A percentile compares a stretch with the other conserved stretches of the same genome.
phyloP scores from a whole-genome alignment of 1,140 invertebrate species.

The Drosophila sp. region DNA sequence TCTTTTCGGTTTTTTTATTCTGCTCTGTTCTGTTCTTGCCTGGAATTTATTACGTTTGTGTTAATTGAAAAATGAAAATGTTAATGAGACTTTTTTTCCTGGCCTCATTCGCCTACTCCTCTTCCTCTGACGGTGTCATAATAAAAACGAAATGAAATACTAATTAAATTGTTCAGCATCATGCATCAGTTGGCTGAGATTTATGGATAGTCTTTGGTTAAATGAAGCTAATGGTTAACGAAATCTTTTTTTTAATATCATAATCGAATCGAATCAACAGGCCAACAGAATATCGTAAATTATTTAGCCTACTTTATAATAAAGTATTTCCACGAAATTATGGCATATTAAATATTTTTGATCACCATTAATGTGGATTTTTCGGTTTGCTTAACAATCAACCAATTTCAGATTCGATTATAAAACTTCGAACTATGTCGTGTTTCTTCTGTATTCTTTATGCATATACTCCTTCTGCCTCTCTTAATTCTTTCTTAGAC shows the following conservation, averaged over 20 bases:
- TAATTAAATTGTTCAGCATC: slow-evolving; percentile 68
- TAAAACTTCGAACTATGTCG: too few relatives aligned
- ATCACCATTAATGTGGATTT: too few relatives aligned
- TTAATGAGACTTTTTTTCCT: slow-evolving; percentile 68
- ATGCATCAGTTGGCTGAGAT: slow-evolving; percentile 41
- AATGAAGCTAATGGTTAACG: neutral
- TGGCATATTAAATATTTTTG: too few relatives aligned
- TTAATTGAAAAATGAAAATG: slow-evolving; percentile 82
- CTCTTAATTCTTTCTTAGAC: too few relatives aligned
- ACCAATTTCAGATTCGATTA: too few relatives aligned
- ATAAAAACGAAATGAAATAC: slow-evolving; percentile 77
- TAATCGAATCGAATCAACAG: neutral
- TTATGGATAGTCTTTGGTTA: slow-evolving; percentile 54
- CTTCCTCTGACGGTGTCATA: slow-evolving; percentile 43
- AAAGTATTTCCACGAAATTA: too few relatives aligned
- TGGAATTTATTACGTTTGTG: slow-evolving; percentile 82
- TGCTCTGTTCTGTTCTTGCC: slow-evolving; percentile 19
- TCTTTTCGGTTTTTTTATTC: slow-evolving; percentile 29
- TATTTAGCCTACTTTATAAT: neutral
- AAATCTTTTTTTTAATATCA: neutral
- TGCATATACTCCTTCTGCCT: too few relatives aligned
- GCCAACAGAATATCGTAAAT: neutral
- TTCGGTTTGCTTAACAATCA: too few relatives aligned
- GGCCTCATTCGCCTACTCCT: slow-evolving; percentile 1
- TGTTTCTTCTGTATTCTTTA: too few relatives aligned